Base-by-base conservation (phyloP, 2,113 vertebrate species). In the Nothobranchius kuhntae region DNA sequence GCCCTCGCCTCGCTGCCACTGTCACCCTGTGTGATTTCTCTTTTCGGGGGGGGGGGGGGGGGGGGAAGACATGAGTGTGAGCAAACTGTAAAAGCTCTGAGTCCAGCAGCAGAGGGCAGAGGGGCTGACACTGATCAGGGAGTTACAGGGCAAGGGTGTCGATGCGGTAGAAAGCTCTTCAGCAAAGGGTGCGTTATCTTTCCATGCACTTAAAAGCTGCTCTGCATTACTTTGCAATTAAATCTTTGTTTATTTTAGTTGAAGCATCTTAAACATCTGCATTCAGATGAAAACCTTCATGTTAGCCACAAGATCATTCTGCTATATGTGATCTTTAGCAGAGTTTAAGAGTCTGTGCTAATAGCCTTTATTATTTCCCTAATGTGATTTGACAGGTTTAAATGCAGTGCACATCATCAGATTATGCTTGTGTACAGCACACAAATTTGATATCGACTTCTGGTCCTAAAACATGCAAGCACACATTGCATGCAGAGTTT, bases 1-100 rank as follows among this genome's bases (percentile, higher is more conserved):
- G 75, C 80, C 82, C 68, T 82, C 55, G 68, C 71, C 71, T 81
- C 36, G 38, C 71, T 72, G 21, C 53, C 10, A 73, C 89, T 89
- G 90, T 91, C 90, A 87, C 53, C 53, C 35, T 50, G 67, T 73
- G 82, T 88, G 85, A 91, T 88, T 91, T 89, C 87, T 90, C 85
- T 83, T 84, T 92, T 88, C 84, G 77, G 75, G 73, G 59, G n/a
- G n/a, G n/a, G n/a, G n/a, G 5, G 73, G 30, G 4, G 30, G 30
- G 68, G 5, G 73, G 62, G 82, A 68, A 76, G 80, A 89, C 83
- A 84, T 69, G 78, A 81, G 57, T 24, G 63, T 75, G 79, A 77
- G 84, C 70, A 65, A 76, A 87, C 77, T 74, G 74, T 53, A 78
- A 51, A 64, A 53, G 68, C 24, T 63, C 55, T 35, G 54, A 36